Evolutionary conservation across 2,888 invertebrate species (phyloP).

Genomic region (Muschampia plurimacula): DNA sequence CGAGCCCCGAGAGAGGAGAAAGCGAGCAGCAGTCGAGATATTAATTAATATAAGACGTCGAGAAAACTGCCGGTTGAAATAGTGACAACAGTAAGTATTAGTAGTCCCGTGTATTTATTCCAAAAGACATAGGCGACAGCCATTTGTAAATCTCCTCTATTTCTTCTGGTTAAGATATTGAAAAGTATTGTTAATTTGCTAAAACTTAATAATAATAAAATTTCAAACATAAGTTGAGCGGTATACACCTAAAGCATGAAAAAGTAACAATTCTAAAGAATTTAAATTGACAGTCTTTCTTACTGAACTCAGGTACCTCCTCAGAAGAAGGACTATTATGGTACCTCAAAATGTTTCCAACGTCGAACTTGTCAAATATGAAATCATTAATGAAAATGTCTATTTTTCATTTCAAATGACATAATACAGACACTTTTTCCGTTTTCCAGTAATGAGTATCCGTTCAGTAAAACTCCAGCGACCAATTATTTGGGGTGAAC

Average conservation of each 20-base stretch:
- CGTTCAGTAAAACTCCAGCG: slow-evolving; percentile 52
- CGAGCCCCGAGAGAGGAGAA: background rate
- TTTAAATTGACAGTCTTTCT: too few species aligned
- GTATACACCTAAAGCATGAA: too few species aligned
- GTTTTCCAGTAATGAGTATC: slow-evolving; percentile 54
- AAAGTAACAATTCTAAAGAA: too few species aligned
- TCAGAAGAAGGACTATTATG: too few species aligned
- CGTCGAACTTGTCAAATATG: too few species aligned
- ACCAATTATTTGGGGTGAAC: slow-evolving; percentile 66
- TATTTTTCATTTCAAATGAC: slow-evolving; percentile 1
- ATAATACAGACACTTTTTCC: slow-evolving; percentile 25
- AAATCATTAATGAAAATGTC: background rate
- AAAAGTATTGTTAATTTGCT: background rate
- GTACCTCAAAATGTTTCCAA: too few species aligned
- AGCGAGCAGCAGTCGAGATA: slow-evolving; percentile 7
- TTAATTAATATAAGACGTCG: slow-evolving; percentile 19
- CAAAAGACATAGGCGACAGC: background rate
- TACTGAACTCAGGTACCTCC: too few species aligned
- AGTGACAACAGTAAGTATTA: slow-evolving; percentile 3
- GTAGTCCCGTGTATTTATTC: slow-evolving; percentile 1
- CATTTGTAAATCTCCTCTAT: background rate
- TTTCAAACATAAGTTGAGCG: too few species aligned
- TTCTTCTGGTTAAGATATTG: background rate
- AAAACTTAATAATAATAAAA: background rate
- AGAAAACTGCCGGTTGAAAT: slow-evolving; percentile 1